These are phyloP conservation scores for Drosophila micromelanica DNA, from an alignment of 1,140 invertebrate genomes.

Conservation along the genomic window DNA sequence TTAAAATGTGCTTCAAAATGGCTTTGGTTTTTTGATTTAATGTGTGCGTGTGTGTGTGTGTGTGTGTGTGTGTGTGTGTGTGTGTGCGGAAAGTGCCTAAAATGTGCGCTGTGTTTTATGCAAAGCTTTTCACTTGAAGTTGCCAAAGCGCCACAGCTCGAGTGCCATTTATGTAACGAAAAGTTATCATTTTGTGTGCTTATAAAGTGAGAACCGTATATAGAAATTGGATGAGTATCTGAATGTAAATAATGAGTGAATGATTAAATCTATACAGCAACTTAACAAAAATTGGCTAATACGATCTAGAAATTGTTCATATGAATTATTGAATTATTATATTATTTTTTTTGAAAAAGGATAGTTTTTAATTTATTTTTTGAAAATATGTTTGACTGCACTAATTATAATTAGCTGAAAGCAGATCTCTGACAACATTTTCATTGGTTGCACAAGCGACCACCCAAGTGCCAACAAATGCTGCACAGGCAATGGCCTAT, in stretches of 20 bases:
- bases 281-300: not conserved
- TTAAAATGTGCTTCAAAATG: slow-evolving; percentile 81
- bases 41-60: not conserved
- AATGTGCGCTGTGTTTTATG: slow-evolving; percentile 64
- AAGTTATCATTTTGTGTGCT: slow-evolving; percentile 25
- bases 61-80: slow-evolving; percentile 8
- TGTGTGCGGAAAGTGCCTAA: slow-evolving; percentile 47
- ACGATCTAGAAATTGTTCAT: not conserved
- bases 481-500: not conserved
- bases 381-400: not conserved
- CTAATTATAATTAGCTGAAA: slow-evolving; percentile 34
- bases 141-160: slow-evolving; percentile 55
- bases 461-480: slow-evolving; percentile 27
- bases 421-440: slow-evolving; percentile 24
- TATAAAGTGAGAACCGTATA: slow-evolving; percentile 1
- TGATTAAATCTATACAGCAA: not conserved
- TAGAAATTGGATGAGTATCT: not conserved
- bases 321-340: too few species aligned
- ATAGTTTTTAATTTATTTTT: not conserved
- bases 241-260: not conserved
- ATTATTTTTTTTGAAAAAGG: too few species aligned
- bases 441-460: slow-evolving; percentile 15
- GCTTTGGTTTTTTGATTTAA: slow-evolving; percentile 75
- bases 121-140: slow-evolving; percentile 64
- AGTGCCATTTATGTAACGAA: slow-evolving; percentile 47